Base-by-base conservation (phyloP, 2,113 vertebrate genomes). In the Prolemur simus region DNA sequence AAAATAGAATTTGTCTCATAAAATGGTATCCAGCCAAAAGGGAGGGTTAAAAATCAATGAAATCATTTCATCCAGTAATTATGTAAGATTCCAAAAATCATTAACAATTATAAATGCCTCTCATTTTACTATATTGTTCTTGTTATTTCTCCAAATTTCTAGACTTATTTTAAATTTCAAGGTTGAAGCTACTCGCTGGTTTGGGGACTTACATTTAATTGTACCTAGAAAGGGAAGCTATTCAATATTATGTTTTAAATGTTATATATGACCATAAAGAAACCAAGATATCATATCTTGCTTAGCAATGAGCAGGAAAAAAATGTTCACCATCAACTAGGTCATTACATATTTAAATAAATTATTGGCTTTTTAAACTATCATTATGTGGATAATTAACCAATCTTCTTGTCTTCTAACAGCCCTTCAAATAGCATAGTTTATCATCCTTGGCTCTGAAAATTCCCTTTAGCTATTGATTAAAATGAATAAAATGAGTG, bases 281-380 rank as follows among this genome's bases (percentile, higher is more conserved):
- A 92, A n/a, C 20, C 80, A 86, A 85, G 60, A 69, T 92, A 89
- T 32, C 34, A 42, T 60, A 76, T 64, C 4, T 69, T 68, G 17
- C 9, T 77, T 89, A 95, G 27, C 17, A 84, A 95, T 77, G 29
- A 80, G 45, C n/a, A 88, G 29, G 42, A 74, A 91, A 93, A 74
- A 93, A 58, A 52, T 27, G 12, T 86, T 96, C 71, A 91, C 81
- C 32, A 74, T 87, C 76, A 89, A 87, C 56, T 74, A 87, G 42
- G n/a, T 81, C 66, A 77, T 95, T 95, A 94, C 2, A 82, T 81
- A 88, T 94, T 94, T 93, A 89, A 95, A 73, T 85, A 96, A 96
- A 71, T 77, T 83, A 73, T 58, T 91, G 12, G 25, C 27, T 74
- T 96, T 88, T 97, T 74, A 93, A 93, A 81, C 32, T 82, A 49